phyloP scores from a whole-genome alignment of 2,113 vertebrate genomes.

The Leuciscus idus region DNA sequence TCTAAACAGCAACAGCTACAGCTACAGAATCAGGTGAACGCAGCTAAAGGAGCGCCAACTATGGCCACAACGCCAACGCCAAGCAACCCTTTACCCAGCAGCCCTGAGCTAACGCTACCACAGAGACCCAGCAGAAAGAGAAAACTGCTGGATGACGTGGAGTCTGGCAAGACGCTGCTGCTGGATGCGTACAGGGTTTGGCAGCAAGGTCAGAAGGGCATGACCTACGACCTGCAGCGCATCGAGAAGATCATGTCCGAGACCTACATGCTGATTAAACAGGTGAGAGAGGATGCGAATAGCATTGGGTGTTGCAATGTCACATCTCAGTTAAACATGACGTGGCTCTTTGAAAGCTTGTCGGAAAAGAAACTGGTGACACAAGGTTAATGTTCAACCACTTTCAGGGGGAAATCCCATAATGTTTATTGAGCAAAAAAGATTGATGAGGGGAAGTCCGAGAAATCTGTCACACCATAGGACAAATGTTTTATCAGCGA shows the following conservation, averaged over 20 bases:
- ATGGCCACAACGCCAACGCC: slow-evolving; percentile 54
- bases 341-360: background rate
- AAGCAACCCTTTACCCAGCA: slow-evolving; percentile 44
- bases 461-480: background rate
- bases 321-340: background rate
- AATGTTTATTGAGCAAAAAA: background rate
- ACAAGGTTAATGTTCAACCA: background rate
- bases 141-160: slow-evolving; percentile 84
- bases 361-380: background rate
- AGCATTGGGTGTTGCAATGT: background rate
- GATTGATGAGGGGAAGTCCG: slow-evolving; percentile 4
- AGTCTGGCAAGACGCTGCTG: slow-evolving; percentile 89
- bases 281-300: slow-evolving; percentile 73
- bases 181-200: slow-evolving; percentile 95
- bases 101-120: slow-evolving; percentile 61
- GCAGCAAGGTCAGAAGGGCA: slow-evolving; percentile 97
- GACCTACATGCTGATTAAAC: slow-evolving; percentile 98
- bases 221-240: slow-evolving; percentile 90
- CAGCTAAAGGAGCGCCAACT: slow-evolving; percentile 60
- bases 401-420: background rate
- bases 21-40: slow-evolving; percentile 53
- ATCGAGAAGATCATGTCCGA: slow-evolving; percentile 99
- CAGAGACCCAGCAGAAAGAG: slow-evolving; percentile 85
- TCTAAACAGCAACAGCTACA: slow-evolving; percentile 72
- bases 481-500: background rate